phyloP scores from a whole-genome alignment of 2,113 vertebrate species.

The Upupa epops region DNA sequence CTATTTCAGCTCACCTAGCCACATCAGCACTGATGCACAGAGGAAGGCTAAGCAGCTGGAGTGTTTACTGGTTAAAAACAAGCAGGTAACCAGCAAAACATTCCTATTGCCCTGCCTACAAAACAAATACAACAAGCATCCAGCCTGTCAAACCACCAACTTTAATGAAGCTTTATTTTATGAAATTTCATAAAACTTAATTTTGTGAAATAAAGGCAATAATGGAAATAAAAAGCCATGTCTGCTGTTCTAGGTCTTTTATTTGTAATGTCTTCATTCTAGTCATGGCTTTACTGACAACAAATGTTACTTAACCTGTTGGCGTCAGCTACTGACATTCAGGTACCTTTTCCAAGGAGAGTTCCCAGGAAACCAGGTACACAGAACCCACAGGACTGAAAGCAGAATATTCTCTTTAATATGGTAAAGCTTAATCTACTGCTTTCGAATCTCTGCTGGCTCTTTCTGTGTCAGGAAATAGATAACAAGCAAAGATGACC shows the following conservation, averaged over 20 bases:
- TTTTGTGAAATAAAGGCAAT: not conserved
- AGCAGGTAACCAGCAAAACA: not conserved
- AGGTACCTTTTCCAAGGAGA: not conserved
- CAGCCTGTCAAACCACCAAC: not conserved
- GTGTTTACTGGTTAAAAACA: not conserved
- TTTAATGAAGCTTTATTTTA: not conserved
- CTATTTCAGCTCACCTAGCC: not conserved
- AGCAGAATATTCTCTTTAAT: not conserved
- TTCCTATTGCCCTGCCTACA: fast-evolving
- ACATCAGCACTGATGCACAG: not conserved
- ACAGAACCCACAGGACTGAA: not conserved
- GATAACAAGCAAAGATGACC: not conserved
- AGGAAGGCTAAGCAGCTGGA: not conserved
- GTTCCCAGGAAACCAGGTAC: not conserved
- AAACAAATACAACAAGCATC: not conserved
- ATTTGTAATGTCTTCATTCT: not conserved
- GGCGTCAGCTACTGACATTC: not conserved
- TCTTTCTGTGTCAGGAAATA: not conserved
- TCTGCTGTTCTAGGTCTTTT: not conserved
- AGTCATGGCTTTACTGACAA: not conserved
- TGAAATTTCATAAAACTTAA: not conserved
- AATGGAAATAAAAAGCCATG: not conserved
- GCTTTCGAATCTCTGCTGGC: not conserved
- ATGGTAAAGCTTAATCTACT: not conserved
- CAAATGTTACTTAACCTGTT: not conserved